Percentiles rank a stretch among this genome's conserved stretches.
phyloP scores from a whole-genome alignment of 1,140 invertebrate genomes.

The Brachionus paranguensis region DNA sequence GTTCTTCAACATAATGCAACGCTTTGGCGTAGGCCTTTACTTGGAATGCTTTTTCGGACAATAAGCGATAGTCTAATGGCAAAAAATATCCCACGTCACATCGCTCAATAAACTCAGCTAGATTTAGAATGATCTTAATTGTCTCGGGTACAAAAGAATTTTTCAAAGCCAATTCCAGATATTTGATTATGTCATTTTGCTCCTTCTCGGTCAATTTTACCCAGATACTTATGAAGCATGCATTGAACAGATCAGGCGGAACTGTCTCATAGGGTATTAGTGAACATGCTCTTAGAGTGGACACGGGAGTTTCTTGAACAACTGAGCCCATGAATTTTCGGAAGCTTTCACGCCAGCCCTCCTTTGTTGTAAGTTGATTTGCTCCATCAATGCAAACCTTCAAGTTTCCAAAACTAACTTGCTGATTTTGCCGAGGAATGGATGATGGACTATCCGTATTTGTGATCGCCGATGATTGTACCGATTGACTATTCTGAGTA shows the following conservation, averaged over 20 bases:
- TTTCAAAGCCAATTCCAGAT: slow-evolving; percentile 74
- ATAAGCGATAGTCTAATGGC: slow-evolving; percentile 74
- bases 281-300: background rate
- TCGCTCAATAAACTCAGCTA: slow-evolving; percentile 99
- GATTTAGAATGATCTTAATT: slow-evolving; percentile 90
- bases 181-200: slow-evolving; percentile 77
- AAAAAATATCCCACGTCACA: slow-evolving; percentile 65
- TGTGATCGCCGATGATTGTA: background rate
- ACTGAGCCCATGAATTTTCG: slow-evolving; percentile 31
- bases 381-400: slow-evolving; percentile 31
- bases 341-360: slow-evolving; percentile 20
- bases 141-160: slow-evolving; percentile 89
- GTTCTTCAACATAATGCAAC: slow-evolving; percentile 94
- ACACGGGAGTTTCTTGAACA: slow-evolving; percentile 5
- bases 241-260: slow-evolving; percentile 83
- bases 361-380: slow-evolving; percentile 12
- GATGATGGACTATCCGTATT: background rate
- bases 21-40: slow-evolving; percentile 86
- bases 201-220: slow-evolving; percentile 77
- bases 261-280: slow-evolving; percentile 43
- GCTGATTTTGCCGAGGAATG: background rate
- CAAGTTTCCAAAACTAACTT: slow-evolving; percentile 61
- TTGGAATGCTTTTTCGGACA: slow-evolving; percentile 61
- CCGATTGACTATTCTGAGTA: background rate
- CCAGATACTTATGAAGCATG: slow-evolving; percentile 98